Base-by-base conservation (phyloP, 2,888 invertebrate species). In the Tetragonula carbonaria region DNA sequence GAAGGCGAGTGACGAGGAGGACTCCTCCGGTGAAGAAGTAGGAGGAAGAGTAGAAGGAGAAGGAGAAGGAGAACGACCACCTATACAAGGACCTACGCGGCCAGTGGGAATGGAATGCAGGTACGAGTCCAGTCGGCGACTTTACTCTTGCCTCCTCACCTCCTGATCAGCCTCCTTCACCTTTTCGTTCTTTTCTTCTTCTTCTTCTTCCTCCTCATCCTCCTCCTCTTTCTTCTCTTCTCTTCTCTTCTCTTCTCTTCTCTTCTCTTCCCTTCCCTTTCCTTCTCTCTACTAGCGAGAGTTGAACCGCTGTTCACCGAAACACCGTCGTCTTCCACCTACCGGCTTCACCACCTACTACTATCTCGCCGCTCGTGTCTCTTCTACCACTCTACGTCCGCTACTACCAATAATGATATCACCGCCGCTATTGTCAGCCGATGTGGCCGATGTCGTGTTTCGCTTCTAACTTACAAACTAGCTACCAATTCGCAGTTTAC, bases 61-160 rank as follows among this genome's bases (percentile, higher is more conserved):
- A 87, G 84, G 87, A 88, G 87, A 87, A 88, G 87, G 88, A 91
- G 90, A 90, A 91, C 90, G 90, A 90, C 90, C 91, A 91, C 90
- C 94, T 94, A 94, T 94, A 94, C 93, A 93, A 93, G 93, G 93
- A 93, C 93, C 94, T 93, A 92, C 92, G 92, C 92, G 92, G 91
- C 92, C 94, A 94, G 94, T 93, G 94, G 94, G 94, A 94, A 94
- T 94, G 94, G 94, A 94, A 94, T 94, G 94, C 94, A 93, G 94
- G 93, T 94, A 94, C 93, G 91, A 93, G 93, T 93, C 93, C 93
- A 92, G 91, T 92, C 91, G 90, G 91, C 90, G 90, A 85, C 84
- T 87, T 87, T 83, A 84, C 90, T 89, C 92, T 90, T 88, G 89
- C 88, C 88, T 88, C 88, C 89, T 88, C 87, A 74, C 87, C 87